These are phyloP conservation scores for Laothoe populi DNA, from an alignment of 2,888 invertebrate genomes.

Conservation along the genomic window DNA sequence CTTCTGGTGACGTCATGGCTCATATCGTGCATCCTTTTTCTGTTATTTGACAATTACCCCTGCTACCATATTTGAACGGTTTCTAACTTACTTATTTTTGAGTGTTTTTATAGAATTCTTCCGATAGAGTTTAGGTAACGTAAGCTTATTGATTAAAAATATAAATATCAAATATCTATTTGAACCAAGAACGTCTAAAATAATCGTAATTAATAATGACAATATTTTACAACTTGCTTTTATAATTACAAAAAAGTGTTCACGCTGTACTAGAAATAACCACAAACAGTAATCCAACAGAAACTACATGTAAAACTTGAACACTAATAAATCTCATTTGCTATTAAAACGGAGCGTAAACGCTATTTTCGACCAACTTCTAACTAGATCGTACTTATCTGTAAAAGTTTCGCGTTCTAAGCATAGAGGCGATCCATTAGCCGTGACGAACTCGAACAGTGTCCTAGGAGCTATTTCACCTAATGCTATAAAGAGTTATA, in stretches of 20 bases:
- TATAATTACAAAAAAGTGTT: neutral
- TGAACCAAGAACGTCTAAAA: too few relatives aligned
- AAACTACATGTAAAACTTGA: conserved; percentile 30
- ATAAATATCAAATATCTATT: too few relatives aligned
- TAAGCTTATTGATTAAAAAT: too few relatives aligned
- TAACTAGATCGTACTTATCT: conserved; percentile 77
- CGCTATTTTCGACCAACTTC: conserved; percentile 68
- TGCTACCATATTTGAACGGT: too few relatives aligned
- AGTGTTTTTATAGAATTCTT: too few relatives aligned
- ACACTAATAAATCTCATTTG: conserved; percentile 26
- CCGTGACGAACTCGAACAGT: conserved; percentile 66
- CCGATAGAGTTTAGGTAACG: too few relatives aligned
- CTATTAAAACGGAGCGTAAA: conserved; percentile 42
- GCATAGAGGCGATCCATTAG: conserved; percentile 80
- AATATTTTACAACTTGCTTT: neutral
- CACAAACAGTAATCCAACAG: conserved; percentile 18
- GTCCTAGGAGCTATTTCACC: conserved; percentile 72
- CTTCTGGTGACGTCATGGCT: too few relatives aligned
- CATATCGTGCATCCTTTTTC: too few relatives aligned
- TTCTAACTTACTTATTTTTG: too few relatives aligned
- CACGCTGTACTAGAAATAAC: conserved; percentile 1
- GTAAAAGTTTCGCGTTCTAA: conserved; percentile 76
- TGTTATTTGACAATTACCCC: too few relatives aligned
- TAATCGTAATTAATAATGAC: too few relatives aligned
- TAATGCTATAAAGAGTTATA: conserved; percentile 82